Base-by-base conservation (phyloP, 2,888 invertebrate genomes). In the Iphiclides podalirius region DNA sequence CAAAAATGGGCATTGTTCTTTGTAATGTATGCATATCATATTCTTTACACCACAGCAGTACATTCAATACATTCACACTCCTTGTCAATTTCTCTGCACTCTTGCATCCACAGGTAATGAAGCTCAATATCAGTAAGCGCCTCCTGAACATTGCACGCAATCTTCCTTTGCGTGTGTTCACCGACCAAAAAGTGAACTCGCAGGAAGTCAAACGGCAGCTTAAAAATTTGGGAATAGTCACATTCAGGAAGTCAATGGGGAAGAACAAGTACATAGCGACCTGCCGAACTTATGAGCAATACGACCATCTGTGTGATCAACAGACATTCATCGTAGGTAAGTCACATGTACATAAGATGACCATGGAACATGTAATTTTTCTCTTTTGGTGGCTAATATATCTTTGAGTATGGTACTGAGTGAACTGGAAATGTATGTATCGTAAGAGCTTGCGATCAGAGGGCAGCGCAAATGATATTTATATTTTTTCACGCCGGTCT, bases 31-130 rank as follows among this genome's bases (percentile, higher is more conserved):
- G n/a, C n/a, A n/a, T n/a, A n/a, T n/a, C n/a, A n/a, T n/a, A n/a
- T n/a, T n/a, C n/a, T n/a, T n/a, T n/a, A n/a, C n/a, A n/a, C n/a
- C n/a, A n/a, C n/a, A n/a, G n/a, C n/a, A n/a, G n/a, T n/a, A n/a
- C n/a, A n/a, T n/a, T n/a, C n/a, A n/a, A n/a, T n/a, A n/a, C n/a
- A n/a, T n/a, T n/a, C n/a, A n/a, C n/a, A n/a, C n/a, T n/a, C n/a
- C n/a, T n/a, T n/a, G n/a, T n/a, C n/a, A n/a, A n/a, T n/a, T n/a
- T n/a, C n/a, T n/a, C n/a, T n/a, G n/a, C n/a, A n/a, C n/a, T n/a
- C n/a, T n/a, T n/a, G n/a, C n/a, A n/a, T n/a, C n/a, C n/a, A 4
- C 60, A 78, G 79, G 42, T 60, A 2, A 1, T 73, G 1, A 64
- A 61, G 28, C 9, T 70, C 0, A 60, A 69, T 13, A 0, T 67